Conservation (phyloP, 2,113 vertebrate species). For the Mohoua ochrocephala region DNA sequence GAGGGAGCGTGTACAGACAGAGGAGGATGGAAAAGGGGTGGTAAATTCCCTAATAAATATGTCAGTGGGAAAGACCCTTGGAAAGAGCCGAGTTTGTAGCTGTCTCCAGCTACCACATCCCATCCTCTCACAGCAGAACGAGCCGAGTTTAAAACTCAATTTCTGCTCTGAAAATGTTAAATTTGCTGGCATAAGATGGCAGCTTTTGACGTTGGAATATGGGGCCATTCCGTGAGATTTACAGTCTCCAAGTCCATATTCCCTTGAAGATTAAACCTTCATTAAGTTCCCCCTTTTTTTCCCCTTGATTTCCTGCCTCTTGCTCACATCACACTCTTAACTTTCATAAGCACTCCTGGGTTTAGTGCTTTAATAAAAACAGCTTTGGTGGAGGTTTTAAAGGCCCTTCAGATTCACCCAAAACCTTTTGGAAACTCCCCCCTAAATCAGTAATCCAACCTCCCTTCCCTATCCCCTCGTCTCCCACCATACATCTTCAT, state of each 20-base stretch:
- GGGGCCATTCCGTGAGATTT: constrained; percentile 68
- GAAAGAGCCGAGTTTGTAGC: constrained; percentile 17
- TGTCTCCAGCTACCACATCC: constrained; percentile 25
- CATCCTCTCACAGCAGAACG: constrained; percentile 55
- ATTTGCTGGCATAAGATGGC: constrained; percentile 54
- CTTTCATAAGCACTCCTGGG: constrained; percentile 61
- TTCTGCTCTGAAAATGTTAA: constrained; percentile 1
- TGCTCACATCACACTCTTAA: constrained; percentile 67
- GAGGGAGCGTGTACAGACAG: background rate
- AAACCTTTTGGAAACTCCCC: constrained; percentile 63
- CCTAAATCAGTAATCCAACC: constrained; percentile 12
- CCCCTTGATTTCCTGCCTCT: constrained; percentile 68
- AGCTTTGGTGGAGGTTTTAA: constrained; percentile 59
- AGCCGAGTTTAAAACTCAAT: constrained; percentile 8
- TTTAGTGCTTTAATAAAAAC: constrained; percentile 70
- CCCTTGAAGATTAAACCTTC: constrained; percentile 79
- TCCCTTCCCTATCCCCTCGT: background rate
- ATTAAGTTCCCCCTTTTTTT: constrained; percentile 65
- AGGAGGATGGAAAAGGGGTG: constrained; percentile 19
- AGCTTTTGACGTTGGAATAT: constrained; percentile 70
- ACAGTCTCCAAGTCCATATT: constrained; percentile 66
- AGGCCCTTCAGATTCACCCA: constrained; percentile 60
- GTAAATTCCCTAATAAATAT: constrained; percentile 65
- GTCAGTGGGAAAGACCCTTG: background rate
- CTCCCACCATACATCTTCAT: constrained; percentile 17